Base-by-base conservation (phyloP, 2,888 invertebrate genomes). In the Lordiphosa andalusiaca region DNA sequence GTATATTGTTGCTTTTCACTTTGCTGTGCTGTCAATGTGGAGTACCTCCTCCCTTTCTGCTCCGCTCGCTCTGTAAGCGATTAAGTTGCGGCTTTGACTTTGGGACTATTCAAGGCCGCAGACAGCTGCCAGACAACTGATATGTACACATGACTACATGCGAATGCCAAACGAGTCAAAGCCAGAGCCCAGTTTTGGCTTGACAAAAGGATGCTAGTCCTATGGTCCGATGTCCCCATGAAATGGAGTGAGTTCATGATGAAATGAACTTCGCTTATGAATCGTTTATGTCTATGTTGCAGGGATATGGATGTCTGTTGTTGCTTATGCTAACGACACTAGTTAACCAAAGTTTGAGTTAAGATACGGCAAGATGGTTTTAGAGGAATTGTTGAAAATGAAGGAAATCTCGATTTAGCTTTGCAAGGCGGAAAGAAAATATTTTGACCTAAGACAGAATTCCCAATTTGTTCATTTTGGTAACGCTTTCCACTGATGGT, bases 81-180 rank as follows among this genome's bases (percentile, higher is more conserved):
- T 80, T 80, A 80, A 81, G 65, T 70, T 81, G 77, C 67, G 81
- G 78, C 81, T 78, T 80, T 76, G 68, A 73, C 80, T 73, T 73
- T 69, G 70, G 64, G 74, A 64, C 58, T 59, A 71, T 66, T 80
- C 84, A 80, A 80, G 78, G 78, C 83, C 87, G 76, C 86, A 84
- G 86, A 84, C 86, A 70, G 73, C 86, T 86, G 85, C 85, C 86
- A 84, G 86, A 84, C 86, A 71, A 72, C 86, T 86, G 85, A 86
- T 85, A 85, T 85, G 81, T 76, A 69, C 73, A 82, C 81, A 77
- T 86, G 81, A 86, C 54, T 73, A 76, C 82, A 65, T 73, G 65
- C 55, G 64, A 65, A 62, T 47, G 33, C 49, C 58, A 49, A 37
- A 38, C 41, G 19, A 52, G 46, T 23, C 57, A 38, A 39, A 25